Base-by-base conservation (phyloP, 2,888 invertebrate genomes). In the Autographa gamma region DNA sequence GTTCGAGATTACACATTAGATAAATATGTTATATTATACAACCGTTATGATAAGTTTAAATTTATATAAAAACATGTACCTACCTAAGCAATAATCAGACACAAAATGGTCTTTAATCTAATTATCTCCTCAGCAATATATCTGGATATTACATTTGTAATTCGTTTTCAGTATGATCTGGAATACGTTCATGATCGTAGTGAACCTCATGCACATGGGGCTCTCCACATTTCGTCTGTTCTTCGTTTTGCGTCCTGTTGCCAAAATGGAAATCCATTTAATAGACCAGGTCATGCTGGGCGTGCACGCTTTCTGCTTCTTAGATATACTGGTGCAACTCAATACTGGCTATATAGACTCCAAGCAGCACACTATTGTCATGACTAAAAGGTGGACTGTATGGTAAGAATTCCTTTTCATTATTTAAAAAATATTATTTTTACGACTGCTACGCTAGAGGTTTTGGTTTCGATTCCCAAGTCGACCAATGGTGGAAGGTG, bases 301-400 rank as follows among this genome's bases (percentile, higher is more conserved):
- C 0, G 71, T 92, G 0, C 73, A 94, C 59, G 6, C 83, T 0
- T 16, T 91, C n/a, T 92, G 93, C 70, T 71, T 91, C 18, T 0
- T 89, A 0, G 93, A 95, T 67, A 83, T 94, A 5, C 11, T 87
- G 13, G 32, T 94, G n/a, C 86, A 82, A 4, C 91, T 92, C 73
- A 91, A 93, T 63, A 88, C 86, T 0, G 95, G 95, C 16, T 91
- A 87, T 66, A 73, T 85, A 19, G 81, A 87, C 5, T 76, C 74
- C 3, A 70, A 65, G 1, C 75, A 83, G 1, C 72, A 74, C 8
- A 74, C 80, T 32, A 83, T 93, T 7, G 81, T 89, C 8, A 70
- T 94, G 80, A 81, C 86, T 4, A 90, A 89, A 59, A 72, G 66
- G 16, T 78, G 76, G 14, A 89, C 91, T 69, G 71, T 80, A 63